phyloP scores from a whole-genome alignment of 2,113 vertebrate species.

The Apistogramma diplotaenia region DNA sequence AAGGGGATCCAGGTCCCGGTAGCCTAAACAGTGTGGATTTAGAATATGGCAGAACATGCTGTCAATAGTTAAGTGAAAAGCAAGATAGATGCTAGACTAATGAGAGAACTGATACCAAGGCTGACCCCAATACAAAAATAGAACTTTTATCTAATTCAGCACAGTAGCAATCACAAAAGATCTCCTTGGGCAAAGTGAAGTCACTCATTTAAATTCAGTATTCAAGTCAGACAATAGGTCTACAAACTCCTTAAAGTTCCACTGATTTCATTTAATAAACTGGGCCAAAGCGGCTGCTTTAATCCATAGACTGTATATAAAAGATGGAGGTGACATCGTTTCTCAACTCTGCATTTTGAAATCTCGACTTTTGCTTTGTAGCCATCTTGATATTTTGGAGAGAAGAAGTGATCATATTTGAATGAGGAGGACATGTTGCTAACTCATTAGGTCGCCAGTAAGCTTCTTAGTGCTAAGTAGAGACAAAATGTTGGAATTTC shows the following conservation, averaged over 20 bases:
- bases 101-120: neutral
- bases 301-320: neutral
- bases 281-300: neutral
- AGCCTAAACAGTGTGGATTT: too few relatives aligned
- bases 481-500: too few relatives aligned
- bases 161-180: neutral
- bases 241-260: neutral
- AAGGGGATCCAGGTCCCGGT: too few relatives aligned
- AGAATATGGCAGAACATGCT: too few relatives aligned
- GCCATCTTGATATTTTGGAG: neutral
- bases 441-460: neutral
- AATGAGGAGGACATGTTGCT: neutral
- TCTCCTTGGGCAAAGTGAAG: slow-evolving; percentile 6
- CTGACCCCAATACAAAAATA: neutral
- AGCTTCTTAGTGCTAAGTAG: too few relatives aligned
- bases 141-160: neutral
- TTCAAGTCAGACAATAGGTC: neutral
- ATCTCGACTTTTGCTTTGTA: neutral
- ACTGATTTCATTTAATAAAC: neutral
- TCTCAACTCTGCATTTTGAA: neutral
- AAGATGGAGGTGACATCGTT: neutral
- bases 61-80: too few relatives aligned
- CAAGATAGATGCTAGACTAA: too few relatives aligned
- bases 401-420: neutral
- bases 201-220: neutral